Evolutionary conservation across 2,888 invertebrate genomes (phyloP), one percentile per base, ranked within the genome.

Genomic region (Rambutsinella grinnellia): DNA sequence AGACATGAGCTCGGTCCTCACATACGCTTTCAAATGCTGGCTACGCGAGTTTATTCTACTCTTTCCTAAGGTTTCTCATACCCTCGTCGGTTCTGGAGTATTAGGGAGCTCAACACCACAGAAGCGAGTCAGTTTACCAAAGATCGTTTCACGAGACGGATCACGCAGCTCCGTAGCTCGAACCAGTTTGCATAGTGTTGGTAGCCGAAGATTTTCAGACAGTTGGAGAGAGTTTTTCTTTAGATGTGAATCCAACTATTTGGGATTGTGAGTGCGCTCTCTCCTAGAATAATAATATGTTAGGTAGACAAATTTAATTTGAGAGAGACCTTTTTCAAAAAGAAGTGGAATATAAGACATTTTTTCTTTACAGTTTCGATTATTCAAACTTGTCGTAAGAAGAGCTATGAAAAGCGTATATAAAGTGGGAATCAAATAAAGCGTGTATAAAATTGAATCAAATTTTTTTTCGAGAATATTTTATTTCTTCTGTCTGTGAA

Each of bases 151-250:
- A 49, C 51, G 24, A 21, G 53, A 63, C 63, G 63, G 63, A 23
- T 63, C 63, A 49, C 53, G 63, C 27, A 21, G 24, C 49, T 49
- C 26, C 21, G 17, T 21, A 3, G 63, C 53, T 63, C 28, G 17
- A 10, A 28, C 10, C 10, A 51, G 19, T 19, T 51, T 51, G 51
- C 36, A 36, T 36, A 36, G 6, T 36, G 36, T n/a, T n/a, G n/a
- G n/a, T n/a, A n/a, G n/a, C n/a, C n/a, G n/a, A n/a, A n/a, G n/a
- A n/a, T n/a, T n/a, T n/a, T n/a, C n/a, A n/a, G n/a, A n/a, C n/a
- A n/a, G n/a, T n/a, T n/a, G n/a, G n/a, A n/a, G n/a, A n/a, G n/a
- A n/a, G n/a, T n/a, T n/a, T n/a, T n/a, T n/a, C n/a, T n/a, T n/a
- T 5, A 13, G 36, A 36, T 36, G 36, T 36, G 36, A 36, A n/a